Conservation (phyloP, 2,797 vertebrate species). For the Lepilemur ruficaudatus region DNA sequence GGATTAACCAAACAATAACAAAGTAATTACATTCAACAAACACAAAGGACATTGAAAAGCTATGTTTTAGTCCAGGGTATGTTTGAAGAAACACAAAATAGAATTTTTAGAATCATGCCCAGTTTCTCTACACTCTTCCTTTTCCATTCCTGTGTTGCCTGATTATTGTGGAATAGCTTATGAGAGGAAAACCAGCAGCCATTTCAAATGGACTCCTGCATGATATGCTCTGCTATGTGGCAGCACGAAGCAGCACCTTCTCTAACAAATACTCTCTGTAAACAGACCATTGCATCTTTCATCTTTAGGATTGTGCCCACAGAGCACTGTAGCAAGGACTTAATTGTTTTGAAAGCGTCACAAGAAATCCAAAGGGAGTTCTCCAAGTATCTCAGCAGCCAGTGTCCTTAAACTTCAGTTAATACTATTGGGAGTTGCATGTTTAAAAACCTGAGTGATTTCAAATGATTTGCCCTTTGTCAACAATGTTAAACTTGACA, state of each 20-base stretch:
- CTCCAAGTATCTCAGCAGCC: not conserved
- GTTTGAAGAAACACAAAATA: not conserved
- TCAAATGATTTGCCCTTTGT: conserved; percentile 11
- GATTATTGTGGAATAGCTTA: conserved; percentile 14
- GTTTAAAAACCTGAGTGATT: conserved; percentile 29
- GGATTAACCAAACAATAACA: not conserved
- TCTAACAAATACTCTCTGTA: not conserved
- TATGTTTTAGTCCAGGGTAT: not conserved
- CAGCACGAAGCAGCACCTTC: not conserved
- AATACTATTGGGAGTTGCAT: not conserved
- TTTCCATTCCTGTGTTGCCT: not conserved
- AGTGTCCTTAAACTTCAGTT: conserved; percentile 18
- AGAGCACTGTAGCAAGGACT: not conserved
- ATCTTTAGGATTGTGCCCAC: not conserved
- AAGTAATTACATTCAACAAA: not conserved
- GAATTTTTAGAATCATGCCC: not conserved
- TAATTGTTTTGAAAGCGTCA: conserved; percentile 45
- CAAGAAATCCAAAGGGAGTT: conserved; percentile 27
- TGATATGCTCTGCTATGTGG: rapidly evolving
- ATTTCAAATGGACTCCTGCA: conserved; percentile 15
- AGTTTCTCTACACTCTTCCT: not conserved
- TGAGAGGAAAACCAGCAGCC: not conserved
- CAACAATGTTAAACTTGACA: not conserved
- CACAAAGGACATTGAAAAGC: not conserved
- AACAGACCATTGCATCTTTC: not conserved